Base-by-base conservation (phyloP, 1,140 invertebrate species). In the Centruroides vittatus region DNA sequence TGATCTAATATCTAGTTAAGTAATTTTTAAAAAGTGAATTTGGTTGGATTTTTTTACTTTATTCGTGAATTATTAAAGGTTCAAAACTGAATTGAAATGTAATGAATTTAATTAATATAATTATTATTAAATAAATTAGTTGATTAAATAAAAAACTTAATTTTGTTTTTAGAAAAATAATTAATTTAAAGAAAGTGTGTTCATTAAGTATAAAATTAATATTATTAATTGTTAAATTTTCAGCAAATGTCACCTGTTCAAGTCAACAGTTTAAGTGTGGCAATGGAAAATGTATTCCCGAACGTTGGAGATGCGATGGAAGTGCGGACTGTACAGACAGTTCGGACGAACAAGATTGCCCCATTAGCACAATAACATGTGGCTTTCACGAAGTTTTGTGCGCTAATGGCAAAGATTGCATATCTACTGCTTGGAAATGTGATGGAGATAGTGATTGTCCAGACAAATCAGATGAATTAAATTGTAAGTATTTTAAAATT, bases 261-360 rank as follows among this genome's bases (percentile, higher is more conserved):
- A 53, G 51, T 36, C 51, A 53, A 36, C 51, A 53, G 3, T 53
- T 53, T 58, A 67, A 69, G 35, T 77, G 75, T 65, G 62, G 62
- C 34, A 76, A 75, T 65, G 61, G 72, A 52, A 62, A 86, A 86
- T 77, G 83, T 68, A 96, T 99, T 59, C 93, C 94, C 0, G 85
- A 91, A 68, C 89, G 88, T 34, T 93, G 89, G 85, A 83, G 91
- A 1, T 96, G 91, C 70, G 81, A 84, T 70, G 83, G 84, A 3
- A 91, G 95, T 70, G 90, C 95, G 70, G 94, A 99, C 73, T 99
- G 95, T 73, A 49, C 67, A 47, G 66, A 69, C 60, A 63, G 60
- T 41, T 64, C 66, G 46, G 70, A 71, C 59, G 69, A 71, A 62
- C 49, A 12, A 8, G 36, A 58, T 35, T 58, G 57, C 36, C 23